Base-by-base conservation (phyloP, 2,888 invertebrate species). In the Megaustenia siamemsis region DNA sequence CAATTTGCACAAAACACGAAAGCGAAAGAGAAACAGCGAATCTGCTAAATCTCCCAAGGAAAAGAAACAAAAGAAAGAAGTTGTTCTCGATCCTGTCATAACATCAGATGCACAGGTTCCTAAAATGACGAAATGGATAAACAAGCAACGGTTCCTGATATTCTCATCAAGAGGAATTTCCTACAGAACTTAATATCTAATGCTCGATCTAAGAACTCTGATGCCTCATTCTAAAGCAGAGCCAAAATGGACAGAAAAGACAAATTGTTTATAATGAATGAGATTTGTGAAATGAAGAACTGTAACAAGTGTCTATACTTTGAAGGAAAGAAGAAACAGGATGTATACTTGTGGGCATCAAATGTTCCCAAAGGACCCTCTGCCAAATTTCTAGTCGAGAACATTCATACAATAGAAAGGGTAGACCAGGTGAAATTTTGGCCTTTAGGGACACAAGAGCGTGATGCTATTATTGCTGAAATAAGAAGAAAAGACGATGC, bases 371-470 rank as follows among this genome's bases (percentile, higher is more conserved):
- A 96, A 92, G 99, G 99, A 0, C 99, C 99, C 1, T 97, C 97
- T 89, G 97, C 95, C 0, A 99, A 99, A 94, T 99, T 99, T 95
- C 95, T 98, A 21, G 96, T 99, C 53, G 97, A 99, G 95, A 99
- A 99, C 94, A 96, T 98, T 92, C 98, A 98, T 93, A 99, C 99
- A 77, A 99, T n/a, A n/a, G n/a, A n/a, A n/a, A n/a, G n/a, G n/a
- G n/a, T n/a, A n/a, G n/a, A n/a, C n/a, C n/a, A n/a, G n/a, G n/a
- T n/a, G n/a, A n/a, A n/a, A n/a, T n/a, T n/a, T n/a, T n/a, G n/a
- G n/a, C n/a, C n/a, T n/a, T n/a, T n/a, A n/a, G n/a, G n/a, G n/a
- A n/a, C n/a, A n/a, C n/a, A n/a, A n/a, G n/a, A n/a, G n/a, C n/a
- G n/a, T n/a, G n/a, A n/a, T n/a, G n/a, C n/a, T n/a, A n/a, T n/a